Evolutionary conservation across 2,113 vertebrate species (phyloP), one percentile per base, ranked within the genome.

Genomic region (Xenopus borealis): DNA sequence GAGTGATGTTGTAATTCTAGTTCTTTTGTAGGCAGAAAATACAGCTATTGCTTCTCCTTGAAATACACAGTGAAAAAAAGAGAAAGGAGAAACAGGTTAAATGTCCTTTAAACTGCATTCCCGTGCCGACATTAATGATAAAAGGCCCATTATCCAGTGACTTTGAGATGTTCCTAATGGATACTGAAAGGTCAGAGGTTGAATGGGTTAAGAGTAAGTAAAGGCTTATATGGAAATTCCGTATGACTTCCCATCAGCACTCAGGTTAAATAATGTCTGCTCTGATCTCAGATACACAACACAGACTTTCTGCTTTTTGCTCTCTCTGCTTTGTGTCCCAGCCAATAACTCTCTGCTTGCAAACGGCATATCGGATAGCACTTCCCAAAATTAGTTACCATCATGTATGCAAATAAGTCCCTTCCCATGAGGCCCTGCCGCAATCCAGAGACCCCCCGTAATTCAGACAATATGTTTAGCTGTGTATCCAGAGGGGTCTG

Each of bases 401-500:
- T 73, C 62, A 45, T 30, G 53, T 73, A 73, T 73, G 72, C 62
- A 73, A 73, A 73, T 73, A 44, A 44, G 50, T 44, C 72, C 40
- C 57, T 61, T 74, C 64, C 72, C 72, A 61, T 44, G 53, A 55
- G 72, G 64, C 72, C 64, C 44, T 59, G 52, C 53, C 11, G 19
- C 64, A 59, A 64, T 27, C 64, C 14, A 44, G 63, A 74, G 53
- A 74, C n/a, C 52, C 64, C 44, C 50, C 33, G 62, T 73, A 73
- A 73, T 66, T 73, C 66, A 73, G 58, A 73, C 62, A 58, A 58
- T 57, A 66, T 73, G 72, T 73, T 65, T 73, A 73, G 57, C 55
- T 58, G 13, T 45, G 62, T 46, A 73, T 46, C 65, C 72, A 73
- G 64, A 66, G 50, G 61, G 33, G 62, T 52, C 72, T 73, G 72